Base-by-base conservation (phyloP, 2,113 vertebrate genomes). In the Erythrolamprus reginae region DNA sequence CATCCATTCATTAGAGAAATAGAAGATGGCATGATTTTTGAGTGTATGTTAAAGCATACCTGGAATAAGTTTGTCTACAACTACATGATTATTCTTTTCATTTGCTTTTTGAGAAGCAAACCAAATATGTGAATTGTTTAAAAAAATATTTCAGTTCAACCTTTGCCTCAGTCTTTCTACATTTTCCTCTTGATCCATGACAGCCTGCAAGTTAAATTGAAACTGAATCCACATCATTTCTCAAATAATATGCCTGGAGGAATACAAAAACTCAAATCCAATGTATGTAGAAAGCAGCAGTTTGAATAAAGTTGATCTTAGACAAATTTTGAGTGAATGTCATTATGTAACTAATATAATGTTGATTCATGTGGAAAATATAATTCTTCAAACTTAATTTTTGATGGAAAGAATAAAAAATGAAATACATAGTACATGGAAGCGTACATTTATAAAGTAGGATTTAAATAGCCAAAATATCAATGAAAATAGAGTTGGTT, bases 251-350 rank as follows among this genome's bases (percentile, higher is more conserved):
- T 77, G 65, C 33, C 65, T 8, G 65, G 19, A 19, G 65, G n/a
- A 33, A 33, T 38, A 70, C 5, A 33, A 70, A 77, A 38, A 19
- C 65, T 77, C n/a, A 77, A 77, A 19, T 77, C 15, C 65, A 38
- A 77, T 2, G 15, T 38, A 38, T 38, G 15, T 1, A 19, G 65
- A 77, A 6, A 38, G 6, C 15, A 38, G 33, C 33, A 77, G 15
- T 17, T 77, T 77, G 65, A 38, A 38, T 77, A 13, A 77, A 38
- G 65, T 19, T 77, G 87, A 45, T 82, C 90, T 0, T 88, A 90
- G 45, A 82, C 23, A 91, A 33, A 83, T n/a, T 86, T 87, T 82
- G 85, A 93, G 92, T 56, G 91, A 92, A 92, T 94, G 33, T 15
- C 86, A 82, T 23, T 1, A 86, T 86, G 33, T 42, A 38, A 86